Conservation (phyloP, 2,888 invertebrate species). For the Euphydryas editha region DNA sequence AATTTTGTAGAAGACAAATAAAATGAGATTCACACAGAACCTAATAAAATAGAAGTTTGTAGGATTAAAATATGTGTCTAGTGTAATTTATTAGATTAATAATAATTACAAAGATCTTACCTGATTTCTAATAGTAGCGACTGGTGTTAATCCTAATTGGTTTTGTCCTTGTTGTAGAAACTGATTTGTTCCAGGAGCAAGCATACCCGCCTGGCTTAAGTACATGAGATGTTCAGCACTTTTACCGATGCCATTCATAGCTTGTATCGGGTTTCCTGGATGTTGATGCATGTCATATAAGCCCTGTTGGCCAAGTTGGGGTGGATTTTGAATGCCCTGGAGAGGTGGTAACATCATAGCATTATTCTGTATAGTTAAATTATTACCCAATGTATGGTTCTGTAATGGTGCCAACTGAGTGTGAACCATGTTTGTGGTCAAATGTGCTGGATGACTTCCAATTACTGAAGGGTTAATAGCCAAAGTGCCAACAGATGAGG, state of each 20-base stretch:
- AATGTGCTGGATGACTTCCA: slow-evolving; percentile 76
- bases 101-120: too few relatives aligned
- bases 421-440: slow-evolving; percentile 80
- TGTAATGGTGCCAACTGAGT: slow-evolving; percentile 81
- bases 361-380: slow-evolving; percentile 73
- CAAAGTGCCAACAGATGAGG: slow-evolving; percentile 76
- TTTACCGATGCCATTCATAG: slow-evolving; percentile 80
- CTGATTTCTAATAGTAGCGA: slow-evolving; percentile 77
- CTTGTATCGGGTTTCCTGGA: slow-evolving; percentile 76
- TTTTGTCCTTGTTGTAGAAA: slow-evolving; percentile 86
- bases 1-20: too few relatives aligned
- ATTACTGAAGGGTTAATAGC: slow-evolving; percentile 78
- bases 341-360: slow-evolving; percentile 79
- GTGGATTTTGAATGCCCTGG: slow-evolving; percentile 79
- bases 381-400: slow-evolving; percentile 75
- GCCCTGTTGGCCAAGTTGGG: slow-evolving; percentile 79
- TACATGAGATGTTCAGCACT: slow-evolving; percentile 80
- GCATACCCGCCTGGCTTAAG: slow-evolving; percentile 80
- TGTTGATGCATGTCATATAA: slow-evolving; percentile 79
- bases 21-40: too few relatives aligned
- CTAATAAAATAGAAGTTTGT: too few relatives aligned
- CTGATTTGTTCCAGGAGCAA: slow-evolving; percentile 85
- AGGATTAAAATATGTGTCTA: too few relatives aligned
- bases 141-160: slow-evolving; percentile 80
- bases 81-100: too few relatives aligned